Evolutionary conservation across 2,797 vertebrate species (phyloP), one percentile per base, ranked within the genome.

Genomic region (Microctenopoma steveboyesi): DNA sequence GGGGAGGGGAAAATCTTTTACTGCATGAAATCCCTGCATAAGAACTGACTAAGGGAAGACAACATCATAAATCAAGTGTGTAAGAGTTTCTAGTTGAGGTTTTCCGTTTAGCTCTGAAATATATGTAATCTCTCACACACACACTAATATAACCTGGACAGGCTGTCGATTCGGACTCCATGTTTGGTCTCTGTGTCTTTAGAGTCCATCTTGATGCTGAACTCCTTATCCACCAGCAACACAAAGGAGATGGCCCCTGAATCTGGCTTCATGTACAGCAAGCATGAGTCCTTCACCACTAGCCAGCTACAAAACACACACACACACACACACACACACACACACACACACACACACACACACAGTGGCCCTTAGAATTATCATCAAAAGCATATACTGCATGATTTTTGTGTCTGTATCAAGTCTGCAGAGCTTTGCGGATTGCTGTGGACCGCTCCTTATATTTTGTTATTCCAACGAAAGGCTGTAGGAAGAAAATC

Each of bases 181-280:
- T 99, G 96, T 77, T 96, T 95, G 0, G 96, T 99, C 87, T 99
- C 98, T 0, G 98, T 99, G 52, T 99, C 96, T 88, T 96, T 99
- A 81, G 92, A 96, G 81, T 98, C 97, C 92, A 99, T 97, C 89
- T 96, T 98, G 82, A 99, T 96, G 82, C 62, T 94, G 92, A 99
- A 99, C 76, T 95, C 96, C 87, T 98, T 97, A 70, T 99, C 98
- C 0, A 98, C 92, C 72, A 99, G 92, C 64, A 99, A 86, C 40
- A 99, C 97, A 2, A 98, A 99, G 52, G 96, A 94, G 62, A 99
- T 95, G 37, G 95, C 95, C 7, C 98, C 98, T 0, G 92, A 93
- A 84, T 99, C 98, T 0, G 95, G 95, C 73, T 98, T 98, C 96
- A 99, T 96, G 81, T 99, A 99, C 48, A 98, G 62, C 68, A 99